Evolutionary conservation across 2,888 invertebrate species (phyloP).

Genomic region (Agrochola lychnidis): DNA sequence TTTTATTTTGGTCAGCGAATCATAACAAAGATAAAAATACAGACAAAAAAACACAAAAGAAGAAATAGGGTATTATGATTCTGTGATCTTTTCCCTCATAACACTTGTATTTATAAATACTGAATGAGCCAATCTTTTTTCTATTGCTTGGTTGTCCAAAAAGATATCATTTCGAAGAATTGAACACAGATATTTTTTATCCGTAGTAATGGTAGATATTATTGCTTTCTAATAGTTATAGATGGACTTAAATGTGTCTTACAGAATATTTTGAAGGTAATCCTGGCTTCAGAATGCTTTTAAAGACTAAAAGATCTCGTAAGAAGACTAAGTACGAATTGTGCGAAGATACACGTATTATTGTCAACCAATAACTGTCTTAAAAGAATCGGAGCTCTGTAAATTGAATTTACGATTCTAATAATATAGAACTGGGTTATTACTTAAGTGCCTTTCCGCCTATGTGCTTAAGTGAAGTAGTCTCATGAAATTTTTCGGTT

Average conservation of each 20-base stretch:
- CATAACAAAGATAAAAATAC: background rate
- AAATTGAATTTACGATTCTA: background rate
- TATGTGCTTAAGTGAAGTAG: background rate
- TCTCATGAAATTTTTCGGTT: background rate
- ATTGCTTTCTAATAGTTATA: background rate
- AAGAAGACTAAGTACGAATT: background rate
- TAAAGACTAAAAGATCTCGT: background rate
- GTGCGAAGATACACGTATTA: background rate
- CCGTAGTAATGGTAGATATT: background rate
- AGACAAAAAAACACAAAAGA: background rate
- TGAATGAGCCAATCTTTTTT: background rate
- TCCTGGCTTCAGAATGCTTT: background rate
- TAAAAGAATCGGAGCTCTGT: constrained; percentile 1
- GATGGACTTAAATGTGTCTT: background rate
- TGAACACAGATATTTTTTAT: background rate
- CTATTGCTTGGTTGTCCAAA: background rate
- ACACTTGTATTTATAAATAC: constrained; percentile 10
- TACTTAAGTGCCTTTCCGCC: too few species aligned
- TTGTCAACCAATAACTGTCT: background rate
- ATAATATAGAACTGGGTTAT: background rate
- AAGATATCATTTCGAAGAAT: background rate
- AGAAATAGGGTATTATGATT: background rate
- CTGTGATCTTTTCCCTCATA: background rate
- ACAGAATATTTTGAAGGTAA: background rate
- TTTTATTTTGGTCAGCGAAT: background rate